A percentile compares a stretch with the other conserved stretches of the same genome.
phyloP scores from a whole-genome alignment of 2,113 vertebrate species.

The Urocitellus parryii region DNA sequence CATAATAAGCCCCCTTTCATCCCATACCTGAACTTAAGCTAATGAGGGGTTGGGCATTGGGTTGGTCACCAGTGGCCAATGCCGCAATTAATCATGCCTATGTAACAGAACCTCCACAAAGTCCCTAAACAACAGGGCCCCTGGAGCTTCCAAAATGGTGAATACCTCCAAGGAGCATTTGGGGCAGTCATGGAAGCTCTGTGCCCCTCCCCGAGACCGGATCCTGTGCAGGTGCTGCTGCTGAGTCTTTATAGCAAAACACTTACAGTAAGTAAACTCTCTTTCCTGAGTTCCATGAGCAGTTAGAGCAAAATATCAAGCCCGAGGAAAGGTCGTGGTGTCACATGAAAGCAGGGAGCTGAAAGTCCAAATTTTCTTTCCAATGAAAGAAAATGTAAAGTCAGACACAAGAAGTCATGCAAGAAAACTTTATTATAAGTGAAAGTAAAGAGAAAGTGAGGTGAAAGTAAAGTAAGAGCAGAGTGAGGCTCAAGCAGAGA shows the following conservation, averaged over 20 bases:
- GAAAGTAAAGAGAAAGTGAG: too few species aligned
- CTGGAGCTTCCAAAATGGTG: not conserved
- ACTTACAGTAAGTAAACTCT: not conserved
- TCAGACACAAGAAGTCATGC: too few species aligned
- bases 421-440: too few species aligned
- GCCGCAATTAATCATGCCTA: not conserved
- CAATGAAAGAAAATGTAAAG: too few species aligned
- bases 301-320: not conserved
- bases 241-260: not conserved
- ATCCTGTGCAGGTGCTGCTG: too few species aligned
- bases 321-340: not conserved
- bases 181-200: too few species aligned
- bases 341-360: too few species aligned
- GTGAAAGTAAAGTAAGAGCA: too few species aligned
- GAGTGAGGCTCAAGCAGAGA: too few species aligned
- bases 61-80: not conserved
- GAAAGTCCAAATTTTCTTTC: too few species aligned
- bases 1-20: not conserved
- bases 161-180: not conserved
- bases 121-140: not conserved
- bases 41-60: not conserved
- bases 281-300: not conserved
- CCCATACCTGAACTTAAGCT: not conserved
- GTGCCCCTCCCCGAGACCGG: rapidly evolving
- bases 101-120: not conserved